Base-by-base conservation (phyloP, 2,888 invertebrate genomes). In the Synergus laeviventris region DNA sequence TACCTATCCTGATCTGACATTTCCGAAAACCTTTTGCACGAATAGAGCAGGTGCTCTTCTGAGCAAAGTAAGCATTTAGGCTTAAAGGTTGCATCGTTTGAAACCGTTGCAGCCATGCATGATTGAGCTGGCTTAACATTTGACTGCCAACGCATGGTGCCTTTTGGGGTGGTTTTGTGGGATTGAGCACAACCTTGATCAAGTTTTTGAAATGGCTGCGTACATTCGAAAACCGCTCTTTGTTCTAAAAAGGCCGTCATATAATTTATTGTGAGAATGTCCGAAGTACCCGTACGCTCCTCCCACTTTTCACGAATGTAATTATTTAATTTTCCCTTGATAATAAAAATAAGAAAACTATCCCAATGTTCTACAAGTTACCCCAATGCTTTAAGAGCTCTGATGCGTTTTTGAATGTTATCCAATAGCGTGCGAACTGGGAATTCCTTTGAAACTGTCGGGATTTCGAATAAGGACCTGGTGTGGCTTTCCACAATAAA, bases 381-480 rank as follows among this genome's bases (percentile, higher is more conserved):
- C n/a, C 39, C 5, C 1, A 39, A 8, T 4, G 39, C 39, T 39
- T 39, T 39, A 39, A 39, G 39, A 39, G 39, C 39, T 39, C 39
- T 39, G 39, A 39, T 4, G 39, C 39, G 39, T 39, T 39, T 39
- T 39, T 39, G 39, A 39, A 39, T 39, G 9, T 39, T 39, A 1
- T 39, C 39, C 39, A 38, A 66, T 38, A 66, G 18, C 18, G 11
- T 66, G 38, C 38, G 66, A 36, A 66, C 39, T 36, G 66, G 2
- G 14, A 66, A 24, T 38, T 66, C 66, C 18, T 66, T 66, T 36
- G 66, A 66, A 66, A 66, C 38, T 12, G 12, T 3, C 39, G 66
- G 66, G 5, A 66, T 66, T n/a, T 66, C 66, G 18, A 66, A 66
- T 66, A 66, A 66, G 62, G n/a, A n/a, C n/a, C n/a, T n/a, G n/a